Conservation (phyloP, 2,888 invertebrate species). For the Diplazon laetatorius region DNA sequence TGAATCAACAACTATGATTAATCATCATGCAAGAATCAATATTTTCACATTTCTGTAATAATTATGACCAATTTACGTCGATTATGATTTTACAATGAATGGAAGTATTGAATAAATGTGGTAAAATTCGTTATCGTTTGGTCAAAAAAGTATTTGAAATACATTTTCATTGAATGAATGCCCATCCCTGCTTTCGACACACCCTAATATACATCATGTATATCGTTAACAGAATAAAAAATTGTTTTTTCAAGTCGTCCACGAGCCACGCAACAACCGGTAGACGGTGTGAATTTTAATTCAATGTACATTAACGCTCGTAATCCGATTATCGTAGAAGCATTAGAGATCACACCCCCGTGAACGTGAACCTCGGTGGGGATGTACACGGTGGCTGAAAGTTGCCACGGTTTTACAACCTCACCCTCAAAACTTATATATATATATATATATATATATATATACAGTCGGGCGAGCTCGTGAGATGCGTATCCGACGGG, state of each 20-base stretch:
- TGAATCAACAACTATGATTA: too few species aligned
- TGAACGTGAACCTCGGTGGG: constrained; percentile 21
- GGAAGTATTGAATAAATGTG: too few species aligned
- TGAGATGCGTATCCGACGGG: constrained; percentile 44
- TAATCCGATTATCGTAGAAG: constrained; percentile 71
- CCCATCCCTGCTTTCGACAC: too few species aligned
- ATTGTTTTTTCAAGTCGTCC: constrained; percentile 58
- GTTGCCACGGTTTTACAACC: constrained; percentile 29
- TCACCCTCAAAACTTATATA: too few species aligned
- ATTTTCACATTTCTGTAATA: too few species aligned
- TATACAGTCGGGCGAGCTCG: constrained; percentile 20
- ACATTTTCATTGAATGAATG: too few species aligned
- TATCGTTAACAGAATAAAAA: constrained; percentile 31
- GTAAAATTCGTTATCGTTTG: too few species aligned
- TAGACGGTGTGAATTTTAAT: constrained; percentile 71
- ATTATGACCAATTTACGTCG: too few species aligned
- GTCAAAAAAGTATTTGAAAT: too few species aligned
- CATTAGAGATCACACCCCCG: constrained; percentile 31
- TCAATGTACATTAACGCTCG: constrained; percentile 70
- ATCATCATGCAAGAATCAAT: too few species aligned
- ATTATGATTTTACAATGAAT: too few species aligned
- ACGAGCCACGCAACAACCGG: constrained; percentile 24
- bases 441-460: constrained; percentile 20
- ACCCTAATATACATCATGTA: too few species aligned
- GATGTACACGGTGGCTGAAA: constrained; percentile 33